phyloP scores from a whole-genome alignment of 1,140 invertebrate genomes.

The Pseudoatta argentina region DNA sequence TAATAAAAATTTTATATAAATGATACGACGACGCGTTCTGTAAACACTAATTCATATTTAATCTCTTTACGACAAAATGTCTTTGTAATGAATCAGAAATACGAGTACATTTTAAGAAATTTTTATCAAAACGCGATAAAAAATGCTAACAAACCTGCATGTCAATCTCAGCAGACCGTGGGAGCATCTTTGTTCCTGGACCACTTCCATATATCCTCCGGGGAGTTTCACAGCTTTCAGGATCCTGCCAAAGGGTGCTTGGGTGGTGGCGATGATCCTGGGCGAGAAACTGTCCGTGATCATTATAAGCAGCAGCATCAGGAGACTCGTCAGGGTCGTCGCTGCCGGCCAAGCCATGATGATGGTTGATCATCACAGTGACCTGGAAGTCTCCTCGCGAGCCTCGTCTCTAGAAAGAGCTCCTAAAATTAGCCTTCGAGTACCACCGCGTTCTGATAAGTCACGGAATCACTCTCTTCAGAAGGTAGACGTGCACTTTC shows the following conservation, averaged over 20 bases:
- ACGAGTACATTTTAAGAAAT: neutral
- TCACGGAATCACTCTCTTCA: conserved; percentile 36
- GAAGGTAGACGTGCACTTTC: conserved; percentile 36
- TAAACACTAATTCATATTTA: neutral
- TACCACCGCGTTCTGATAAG: conserved; percentile 63
- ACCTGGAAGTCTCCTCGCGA: conserved; percentile 64
- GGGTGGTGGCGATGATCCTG: conserved; percentile 59
- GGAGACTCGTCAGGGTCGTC: conserved; percentile 73
- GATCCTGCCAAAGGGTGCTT: conserved; percentile 69
- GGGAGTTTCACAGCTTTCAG: conserved; percentile 77
- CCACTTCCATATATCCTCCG: conserved; percentile 81
- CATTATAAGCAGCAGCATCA: conserved; percentile 72
- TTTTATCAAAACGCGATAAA: conserved; percentile 17
- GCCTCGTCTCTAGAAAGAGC: conserved; percentile 52
- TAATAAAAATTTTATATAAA: no score
- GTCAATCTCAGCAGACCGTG: conserved; percentile 79
- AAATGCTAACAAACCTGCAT: conserved; percentile 59
- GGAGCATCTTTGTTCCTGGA: conserved; percentile 82
- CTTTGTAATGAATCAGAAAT: neutral
- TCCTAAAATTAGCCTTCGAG: conserved; percentile 73
- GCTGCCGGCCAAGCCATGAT: conserved; percentile 80
- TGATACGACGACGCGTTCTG: no score
- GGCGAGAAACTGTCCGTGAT: conserved; percentile 67
- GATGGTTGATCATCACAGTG: conserved; percentile 78
- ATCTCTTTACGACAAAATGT: neutral